Conservation (phyloP, 2,888 invertebrate species). For the Pomacea canaliculata region DNA sequence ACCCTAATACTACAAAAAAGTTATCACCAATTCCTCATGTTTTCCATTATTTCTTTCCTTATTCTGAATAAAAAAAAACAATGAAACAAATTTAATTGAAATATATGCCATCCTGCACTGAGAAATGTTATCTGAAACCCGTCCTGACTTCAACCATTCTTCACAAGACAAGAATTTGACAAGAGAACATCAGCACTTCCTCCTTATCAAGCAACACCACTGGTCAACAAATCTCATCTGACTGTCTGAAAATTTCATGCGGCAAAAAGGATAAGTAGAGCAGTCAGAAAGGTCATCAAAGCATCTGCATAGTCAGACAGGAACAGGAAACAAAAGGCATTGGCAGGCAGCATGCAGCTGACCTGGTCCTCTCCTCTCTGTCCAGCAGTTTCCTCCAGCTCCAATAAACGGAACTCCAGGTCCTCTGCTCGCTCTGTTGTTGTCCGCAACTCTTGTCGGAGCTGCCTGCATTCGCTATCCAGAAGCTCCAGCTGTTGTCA, state of each 20-base stretch:
- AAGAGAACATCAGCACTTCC: no score
- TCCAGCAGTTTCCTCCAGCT: conserved; percentile 44
- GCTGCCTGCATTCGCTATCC: conserved; percentile 26
- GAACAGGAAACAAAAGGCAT: conserved; percentile 1
- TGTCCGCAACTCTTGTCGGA: conserved; percentile 43
- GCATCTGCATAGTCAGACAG: conserved; percentile 15
- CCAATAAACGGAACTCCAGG: conserved; percentile 62
- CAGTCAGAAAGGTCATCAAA: conserved; percentile 4
- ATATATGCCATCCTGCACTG: no score
- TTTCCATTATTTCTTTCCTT: no score
- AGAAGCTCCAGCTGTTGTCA: conserved; percentile 7
- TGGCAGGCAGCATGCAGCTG: conserved; percentile 21
- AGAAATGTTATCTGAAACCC: no score
- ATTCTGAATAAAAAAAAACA: no score
- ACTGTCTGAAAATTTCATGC: background rate
- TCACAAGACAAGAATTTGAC: no score
- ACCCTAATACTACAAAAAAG: no score
- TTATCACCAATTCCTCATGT: no score
- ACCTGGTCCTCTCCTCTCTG: conserved; percentile 9
- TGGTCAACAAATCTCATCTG: no score
- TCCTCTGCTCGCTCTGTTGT: conserved; percentile 58
- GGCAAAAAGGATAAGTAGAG: background rate
- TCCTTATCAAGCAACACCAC: no score
- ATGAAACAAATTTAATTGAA: no score
- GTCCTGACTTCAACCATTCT: no score